A percentile compares a stretch with the other conserved stretches of the same genome.
Evolutionary conservation across 2,113 vertebrate genomes (phyloP).

Genomic region (Zingel zingel): DNA sequence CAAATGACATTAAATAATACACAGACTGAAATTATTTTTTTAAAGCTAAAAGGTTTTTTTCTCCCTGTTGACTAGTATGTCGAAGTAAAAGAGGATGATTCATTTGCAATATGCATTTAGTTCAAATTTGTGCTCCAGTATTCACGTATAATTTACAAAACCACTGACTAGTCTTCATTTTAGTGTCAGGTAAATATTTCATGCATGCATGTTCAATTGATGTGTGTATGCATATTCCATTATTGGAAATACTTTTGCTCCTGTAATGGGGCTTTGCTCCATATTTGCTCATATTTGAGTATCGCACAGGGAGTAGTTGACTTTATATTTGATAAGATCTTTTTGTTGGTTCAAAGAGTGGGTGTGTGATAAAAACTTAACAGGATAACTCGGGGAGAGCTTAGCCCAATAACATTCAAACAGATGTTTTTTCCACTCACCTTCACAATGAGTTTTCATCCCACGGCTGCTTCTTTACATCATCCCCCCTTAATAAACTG

Average conservation of each 20-base stretch:
- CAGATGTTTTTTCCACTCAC: conserved; percentile 26
- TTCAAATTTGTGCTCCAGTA: conserved; percentile 16
- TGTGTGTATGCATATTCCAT: conserved; percentile 8
- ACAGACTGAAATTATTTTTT: conserved; percentile 18
- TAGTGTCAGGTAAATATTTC: conserved; percentile 34
- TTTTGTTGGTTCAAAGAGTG: background rate
- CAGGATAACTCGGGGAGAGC: background rate
- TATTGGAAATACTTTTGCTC: background rate
- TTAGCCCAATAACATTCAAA: background rate
- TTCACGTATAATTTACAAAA: conserved; percentile 18
- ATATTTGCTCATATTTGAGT: background rate
- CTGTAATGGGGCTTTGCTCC: background rate
- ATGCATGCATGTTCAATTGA: conserved; percentile 14
- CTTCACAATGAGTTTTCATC: conserved; percentile 47
- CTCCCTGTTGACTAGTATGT: background rate
- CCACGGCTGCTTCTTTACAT: conserved; percentile 36
- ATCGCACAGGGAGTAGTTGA: background rate
- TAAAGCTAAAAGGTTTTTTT: conserved; percentile 7
- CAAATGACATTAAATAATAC: conserved; percentile 24
- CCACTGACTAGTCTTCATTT: background rate
- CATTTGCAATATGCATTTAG: conserved; percentile 1
- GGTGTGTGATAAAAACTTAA: conserved; percentile 22
- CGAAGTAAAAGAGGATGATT: background rate
- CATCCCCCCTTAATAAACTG: conserved; percentile 45
- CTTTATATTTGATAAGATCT: background rate